Evolutionary conservation across 1,140 invertebrate species (phyloP), one percentile per base, ranked within the genome.

Genomic region (Limonius californicus): DNA sequence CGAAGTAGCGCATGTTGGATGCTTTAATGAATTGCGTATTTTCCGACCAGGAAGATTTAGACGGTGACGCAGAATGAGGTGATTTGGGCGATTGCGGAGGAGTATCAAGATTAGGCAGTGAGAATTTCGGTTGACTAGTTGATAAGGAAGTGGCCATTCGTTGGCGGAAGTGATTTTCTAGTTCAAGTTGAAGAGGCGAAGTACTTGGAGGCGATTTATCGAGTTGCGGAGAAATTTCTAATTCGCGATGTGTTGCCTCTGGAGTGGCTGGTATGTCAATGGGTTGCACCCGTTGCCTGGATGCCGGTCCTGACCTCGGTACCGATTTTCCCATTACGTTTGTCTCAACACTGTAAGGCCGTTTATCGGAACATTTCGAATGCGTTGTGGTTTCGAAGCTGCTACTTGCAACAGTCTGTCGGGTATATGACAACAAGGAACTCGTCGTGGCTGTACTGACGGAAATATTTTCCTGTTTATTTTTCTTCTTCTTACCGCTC

Each of bases 401-500:
- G n/a, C 11, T 39, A 39, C 35, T 39, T 39, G 7, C 35, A 2
- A 14, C n/a, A 12, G n/a, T 39, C 30, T 27, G 53, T 16, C 9
- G 27, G 18, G 6, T 23, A n/a, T 27, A 30, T n/a, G 23, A 54
- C n/a, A 39, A 39, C n/a, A 39, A 14, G 7, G n/a, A 12, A 1
- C 1, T 6, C 7, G 7, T 39, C n/a, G 35, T 39, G 2, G 35
- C n/a, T 39, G 72, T 30, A 66, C 58, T 7, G 16, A 54, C 18
- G n/a, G n/a, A n/a, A n/a, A n/a, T n/a, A 27, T 32, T 64, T 20
- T 63, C 61, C 55, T 67, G 56, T 61, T 65, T 74, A 69, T 64
- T 32, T 57, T 84, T 83, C 63, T 83, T 84, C 71, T 85, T 86
- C 66, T 86, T 84, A 12, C 84, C 84, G 67, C 84, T 87, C 64